Evolutionary conservation across 1,140 invertebrate genomes (phyloP), one percentile per base, ranked within the genome.

Genomic region (Acromyrmex heyeri): DNA sequence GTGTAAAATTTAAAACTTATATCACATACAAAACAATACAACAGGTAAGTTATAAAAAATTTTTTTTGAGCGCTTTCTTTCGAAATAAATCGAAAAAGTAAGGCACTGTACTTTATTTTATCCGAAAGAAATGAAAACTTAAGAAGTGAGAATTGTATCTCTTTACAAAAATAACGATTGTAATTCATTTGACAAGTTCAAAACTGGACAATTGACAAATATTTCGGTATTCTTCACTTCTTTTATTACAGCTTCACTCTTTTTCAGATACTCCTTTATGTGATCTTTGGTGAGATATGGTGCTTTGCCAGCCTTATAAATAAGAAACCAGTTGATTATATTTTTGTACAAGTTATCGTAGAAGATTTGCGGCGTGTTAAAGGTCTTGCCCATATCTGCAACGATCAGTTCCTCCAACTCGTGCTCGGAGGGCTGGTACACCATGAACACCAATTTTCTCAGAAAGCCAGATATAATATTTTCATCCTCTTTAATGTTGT

Each of bases 251-350:
- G 55, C 12, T 1, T 70, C 12, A 5, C 10, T 14, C 0, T 70
- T 18, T 5, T 27, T 14, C 16, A 81, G 3, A 5, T 44, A 0
- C 1, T 62, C 2, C 0, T 0, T 18, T 4, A 75, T 7, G 0
- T 3, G 1, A 0, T 61, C 2, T 10, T 75, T 10, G 0, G 69
- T 83, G 7, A 73, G 27, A 83, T 75, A 83, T 16, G 79, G 79
- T 30, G 79, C 69, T 12, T 0, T 73, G 14, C 18, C 24, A 2
- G 2, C 3, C 3, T 73, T 6, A 12, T 62, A 61, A 24, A 61
- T 14, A 18, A 83, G 69, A 27, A 75, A 83, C 79, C 79, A 83
- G 0, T 61, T n/a, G 18, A 50, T 21, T 14, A 83, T n/a, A n/a
- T 34, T 75, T 2, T 62, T 73, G 8, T 34, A 34, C 6, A 83